These are phyloP conservation scores for Montipora cactus DNA, from an alignment of 64 coral and sea anemone species.

Conservation along the genomic window DNA sequence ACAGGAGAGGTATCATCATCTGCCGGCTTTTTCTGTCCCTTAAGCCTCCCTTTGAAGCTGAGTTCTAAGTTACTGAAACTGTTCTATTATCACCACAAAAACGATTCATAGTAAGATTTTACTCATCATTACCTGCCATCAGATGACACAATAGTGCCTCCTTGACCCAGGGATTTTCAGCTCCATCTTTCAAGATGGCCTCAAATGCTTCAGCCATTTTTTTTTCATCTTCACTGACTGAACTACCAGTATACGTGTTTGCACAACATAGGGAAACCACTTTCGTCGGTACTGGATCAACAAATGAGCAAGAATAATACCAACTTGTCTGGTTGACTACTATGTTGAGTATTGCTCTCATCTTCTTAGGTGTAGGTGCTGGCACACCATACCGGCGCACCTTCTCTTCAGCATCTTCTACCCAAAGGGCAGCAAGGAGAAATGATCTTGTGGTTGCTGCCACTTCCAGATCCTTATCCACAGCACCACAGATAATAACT, in stretches of 20 bases:
- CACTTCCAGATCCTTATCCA: constrained; percentile 34
- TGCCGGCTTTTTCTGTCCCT: too few relatives aligned
- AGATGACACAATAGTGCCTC: constrained; percentile 55
- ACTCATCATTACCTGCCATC: constrained; percentile 49
- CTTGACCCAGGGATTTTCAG: constrained; percentile 9
- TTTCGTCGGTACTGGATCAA: constrained; percentile 54
- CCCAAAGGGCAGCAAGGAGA: constrained; percentile 64
- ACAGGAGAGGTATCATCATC: too few relatives aligned
- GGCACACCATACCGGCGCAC: constrained; percentile 64
- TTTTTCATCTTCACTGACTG: background rate
- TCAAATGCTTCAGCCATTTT: constrained; percentile 34
- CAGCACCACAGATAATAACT: constrained; percentile 65
- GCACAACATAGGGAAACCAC: background rate
- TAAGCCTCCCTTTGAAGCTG: too few relatives aligned
- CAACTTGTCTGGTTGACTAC: constrained; percentile 60
- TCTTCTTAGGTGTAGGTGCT: constrained; percentile 42
- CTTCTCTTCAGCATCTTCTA: background rate
- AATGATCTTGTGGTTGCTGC: constrained; percentile 66
- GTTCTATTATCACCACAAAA: too few relatives aligned
- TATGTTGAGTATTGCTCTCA: constrained; percentile 36
- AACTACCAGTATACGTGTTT: background rate
- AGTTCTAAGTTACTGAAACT: too few relatives aligned
- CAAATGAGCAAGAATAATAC: constrained; percentile 42
- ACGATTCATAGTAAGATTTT: background rate
- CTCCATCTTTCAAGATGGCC: constrained; percentile 33